These are phyloP conservation scores for Campopleginae sp. DNA, from an alignment of 2,888 invertebrate genomes.

Conservation along the genomic window DNA sequence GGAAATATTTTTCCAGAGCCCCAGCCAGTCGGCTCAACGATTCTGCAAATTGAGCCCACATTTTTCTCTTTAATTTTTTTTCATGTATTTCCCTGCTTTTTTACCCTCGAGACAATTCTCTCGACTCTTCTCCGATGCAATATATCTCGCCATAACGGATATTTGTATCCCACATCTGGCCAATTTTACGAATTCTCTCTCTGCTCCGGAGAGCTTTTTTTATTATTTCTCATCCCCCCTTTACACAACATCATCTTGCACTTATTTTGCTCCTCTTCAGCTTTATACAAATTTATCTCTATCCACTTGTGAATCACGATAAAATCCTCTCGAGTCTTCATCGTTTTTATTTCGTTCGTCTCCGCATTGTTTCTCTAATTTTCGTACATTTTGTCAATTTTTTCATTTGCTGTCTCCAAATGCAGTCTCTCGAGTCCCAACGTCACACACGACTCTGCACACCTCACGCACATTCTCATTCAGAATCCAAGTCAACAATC, in stretches of 20 bases:
- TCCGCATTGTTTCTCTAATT: constrained; percentile 23
- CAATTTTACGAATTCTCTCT: constrained; percentile 50
- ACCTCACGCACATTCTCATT: constrained; percentile 22
- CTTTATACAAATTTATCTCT: background rate
- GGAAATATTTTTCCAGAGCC: constrained; percentile 30
- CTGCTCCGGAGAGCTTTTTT: constrained; percentile 7
- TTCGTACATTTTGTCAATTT: constrained; percentile 37
- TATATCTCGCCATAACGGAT: constrained; percentile 15
- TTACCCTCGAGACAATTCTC: constrained; percentile 25
- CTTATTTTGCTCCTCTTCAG: constrained; percentile 17
- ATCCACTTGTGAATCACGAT: background rate
- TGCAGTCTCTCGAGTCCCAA: constrained; percentile 14
- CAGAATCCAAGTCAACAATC: constrained; percentile 2
- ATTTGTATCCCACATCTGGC: constrained; percentile 55
- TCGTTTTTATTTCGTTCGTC: constrained; percentile 45
- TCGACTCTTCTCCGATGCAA: constrained; percentile 8
- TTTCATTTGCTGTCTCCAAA: constrained; percentile 4
- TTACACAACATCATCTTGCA: constrained; percentile 41
- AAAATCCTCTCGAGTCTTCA: constrained; percentile 37
- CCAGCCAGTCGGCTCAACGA: constrained; percentile 13
- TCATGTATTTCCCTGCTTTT: constrained; percentile 18
- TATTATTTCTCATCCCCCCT: constrained; percentile 33
- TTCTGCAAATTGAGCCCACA: constrained; percentile 20
- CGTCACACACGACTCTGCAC: background rate
- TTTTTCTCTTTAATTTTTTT: constrained; percentile 53